Conservation (phyloP, 1,140 invertebrate species). For the Nylanderia fulva region DNA sequence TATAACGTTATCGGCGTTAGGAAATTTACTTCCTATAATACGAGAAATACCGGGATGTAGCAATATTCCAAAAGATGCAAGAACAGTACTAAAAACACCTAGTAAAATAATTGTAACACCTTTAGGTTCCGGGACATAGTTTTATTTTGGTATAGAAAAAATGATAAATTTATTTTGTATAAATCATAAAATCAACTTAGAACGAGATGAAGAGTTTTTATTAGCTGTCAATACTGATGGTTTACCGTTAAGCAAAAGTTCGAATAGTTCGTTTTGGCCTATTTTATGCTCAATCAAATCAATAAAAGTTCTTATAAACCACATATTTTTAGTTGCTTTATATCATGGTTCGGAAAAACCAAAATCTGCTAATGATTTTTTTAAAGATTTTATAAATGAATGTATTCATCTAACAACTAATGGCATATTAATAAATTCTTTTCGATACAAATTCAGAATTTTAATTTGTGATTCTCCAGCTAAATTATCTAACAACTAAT, state of each 20-base stretch:
- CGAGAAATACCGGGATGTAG: neutral
- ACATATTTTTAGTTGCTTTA: slow-evolving; percentile 13
- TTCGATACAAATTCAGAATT: neutral
- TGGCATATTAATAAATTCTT: slow-evolving; percentile 14
- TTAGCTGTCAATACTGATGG: slow-evolving; percentile 17
- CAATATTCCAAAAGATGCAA: neutral
- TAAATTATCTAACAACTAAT: neutral
- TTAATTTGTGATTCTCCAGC: neutral
- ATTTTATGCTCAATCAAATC: slow-evolving; percentile 2
- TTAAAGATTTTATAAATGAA: slow-evolving; percentile 7
- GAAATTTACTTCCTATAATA: slow-evolving; percentile 1
- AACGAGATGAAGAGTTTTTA: slow-evolving; percentile 3
- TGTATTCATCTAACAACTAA: neutral
- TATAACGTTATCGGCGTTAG: neutral
- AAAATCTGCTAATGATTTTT: neutral
- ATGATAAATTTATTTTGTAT: neutral
- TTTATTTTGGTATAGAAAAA: slow-evolving; percentile 23
- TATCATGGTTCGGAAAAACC: slow-evolving; percentile 19
- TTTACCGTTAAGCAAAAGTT: slow-evolving; percentile 2
- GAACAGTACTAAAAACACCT: neutral
- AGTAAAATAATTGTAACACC: neutral
- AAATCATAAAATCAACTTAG: neutral
- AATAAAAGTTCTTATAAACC: slow-evolving; percentile 1
- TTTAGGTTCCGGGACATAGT: neutral
- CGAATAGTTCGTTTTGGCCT: slow-evolving; percentile 17